Percentiles rank a stretch among this genome's conserved stretches.
These are phyloP conservation scores for Plusia festucae DNA, from an alignment of 2,888 invertebrate species.

Conservation along the genomic window DNA sequence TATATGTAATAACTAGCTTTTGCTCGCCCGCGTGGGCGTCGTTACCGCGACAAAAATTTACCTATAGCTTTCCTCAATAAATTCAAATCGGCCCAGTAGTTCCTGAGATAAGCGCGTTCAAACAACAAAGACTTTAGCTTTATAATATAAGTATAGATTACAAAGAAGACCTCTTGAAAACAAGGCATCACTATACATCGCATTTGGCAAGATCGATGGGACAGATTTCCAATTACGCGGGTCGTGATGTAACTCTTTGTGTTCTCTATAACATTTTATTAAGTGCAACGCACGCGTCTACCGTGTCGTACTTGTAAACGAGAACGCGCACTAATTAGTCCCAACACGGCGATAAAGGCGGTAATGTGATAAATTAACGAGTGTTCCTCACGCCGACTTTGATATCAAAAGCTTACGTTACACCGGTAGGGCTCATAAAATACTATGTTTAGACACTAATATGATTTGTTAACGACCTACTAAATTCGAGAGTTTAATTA, in stretches of 20 bases:
- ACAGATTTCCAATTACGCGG: slow-evolving; percentile 50
- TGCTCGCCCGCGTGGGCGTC: no score
- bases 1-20: no score
- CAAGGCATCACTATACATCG: slow-evolving; percentile 22
- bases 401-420: slow-evolving; percentile 62
- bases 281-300: slow-evolving; percentile 38
- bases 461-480: slow-evolving; percentile 46
- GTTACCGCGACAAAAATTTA: no score
- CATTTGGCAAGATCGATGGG: slow-evolving; percentile 33
- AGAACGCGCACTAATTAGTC: slow-evolving; percentile 62
- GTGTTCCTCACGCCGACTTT: slow-evolving; percentile 58
- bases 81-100: no score
- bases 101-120: no score
- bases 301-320: slow-evolving; percentile 53
- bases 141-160: no score
- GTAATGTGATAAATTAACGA: slow-evolving; percentile 65
- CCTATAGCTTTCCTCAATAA: no score
- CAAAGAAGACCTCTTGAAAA: slow-evolving; percentile 21
- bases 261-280: slow-evolving; percentile 51
- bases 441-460: slow-evolving; percentile 59
- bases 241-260: slow-evolving; percentile 41
- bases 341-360: slow-evolving; percentile 61
- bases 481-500: slow-evolving; percentile 43
- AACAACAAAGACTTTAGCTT: no score
- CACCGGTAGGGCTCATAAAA: slow-evolving; percentile 55